Evolutionary conservation across 2,888 invertebrate genomes (phyloP).

Genomic region (Polyommatus icarus): DNA sequence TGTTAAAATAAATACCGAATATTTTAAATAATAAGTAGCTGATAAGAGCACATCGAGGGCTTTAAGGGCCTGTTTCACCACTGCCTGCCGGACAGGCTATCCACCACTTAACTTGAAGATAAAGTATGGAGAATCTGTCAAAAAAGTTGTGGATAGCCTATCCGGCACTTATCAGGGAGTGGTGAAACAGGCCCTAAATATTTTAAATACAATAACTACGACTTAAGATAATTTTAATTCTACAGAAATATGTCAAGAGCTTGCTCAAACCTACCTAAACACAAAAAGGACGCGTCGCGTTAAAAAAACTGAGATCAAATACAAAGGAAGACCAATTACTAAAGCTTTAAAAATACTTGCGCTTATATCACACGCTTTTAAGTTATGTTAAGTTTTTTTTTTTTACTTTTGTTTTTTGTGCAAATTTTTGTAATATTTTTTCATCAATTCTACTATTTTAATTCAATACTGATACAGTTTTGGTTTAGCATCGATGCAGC

Average conservation of each 20-base stretch:
- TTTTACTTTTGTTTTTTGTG: neutral
- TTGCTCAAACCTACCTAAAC: slow-evolving; percentile 22
- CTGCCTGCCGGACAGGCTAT: too few species aligned
- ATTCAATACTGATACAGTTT: neutral
- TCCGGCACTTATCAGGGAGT: too few species aligned
- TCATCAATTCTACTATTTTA: neutral
- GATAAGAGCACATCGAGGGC: slow-evolving; percentile 14
- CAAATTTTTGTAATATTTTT: neutral
- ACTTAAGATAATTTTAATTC: neutral
- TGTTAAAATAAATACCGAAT: neutral
- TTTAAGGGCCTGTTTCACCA: neutral
- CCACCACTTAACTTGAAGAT: too few species aligned
- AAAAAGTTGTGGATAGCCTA: too few species aligned
- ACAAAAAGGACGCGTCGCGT: slow-evolving; percentile 30
- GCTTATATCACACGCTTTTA: neutral
- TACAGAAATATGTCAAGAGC: slow-evolving; percentile 16
- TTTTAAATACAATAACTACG: neutral
- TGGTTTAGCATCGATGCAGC: neutral
- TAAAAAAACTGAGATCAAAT: slow-evolving; percentile 4
- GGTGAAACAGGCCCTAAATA: too few species aligned
- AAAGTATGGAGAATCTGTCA: too few species aligned
- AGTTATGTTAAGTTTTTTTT: too few species aligned
- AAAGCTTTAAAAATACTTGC: neutral
- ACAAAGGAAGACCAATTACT: slow-evolving; percentile 13
- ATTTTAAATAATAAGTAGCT: neutral